Base-by-base conservation (phyloP, 2,888 invertebrate species). In the Drosophila ezoana region DNA sequence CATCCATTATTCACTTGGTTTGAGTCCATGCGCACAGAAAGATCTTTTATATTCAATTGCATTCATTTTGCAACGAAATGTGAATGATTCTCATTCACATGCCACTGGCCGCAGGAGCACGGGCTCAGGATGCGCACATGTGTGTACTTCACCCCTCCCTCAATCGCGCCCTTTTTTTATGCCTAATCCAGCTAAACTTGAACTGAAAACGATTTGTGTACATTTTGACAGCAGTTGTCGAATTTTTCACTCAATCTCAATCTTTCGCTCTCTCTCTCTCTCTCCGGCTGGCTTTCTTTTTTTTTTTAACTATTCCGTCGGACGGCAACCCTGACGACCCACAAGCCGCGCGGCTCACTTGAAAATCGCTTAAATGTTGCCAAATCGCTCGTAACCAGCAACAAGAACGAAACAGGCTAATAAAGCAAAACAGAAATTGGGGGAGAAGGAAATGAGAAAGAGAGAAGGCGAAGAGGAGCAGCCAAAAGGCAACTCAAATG, bases 131-230 rank as follows among this genome's bases (percentile, higher is more conserved):
- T 45, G 54, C n/a, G 57, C 9, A 14, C n/a, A 59, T 23, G 23
- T 38, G 8, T 28, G 28, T 28, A 28, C 28, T 28, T 28, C 8
- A 28, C 28, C 28, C 28, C 28, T 8, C 8, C 8, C 8, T 8
- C 28, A 28, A 2, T 28, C 2, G 28, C 8, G 28, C 1, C 8
- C 8, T 28, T 28, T 28, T 28, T 20, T 6, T 37, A 9, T n/a
- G 38, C 4, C 5, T 9, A 47, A 33, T 37, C 11, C 35, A 37
- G 43, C 13, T 10, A 47, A 51, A 70, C 41, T 79, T 62, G 65
- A 76, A 79, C 52, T 67, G 57, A 63, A 70, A 82, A 76, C 77
- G 77, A 82, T 80, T 82, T 79, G 76, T 64, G 53, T 69, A 70
- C 72, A 75, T 66, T 81, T 79, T 79, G 79, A 67, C 69, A 72